phyloP scores from a whole-genome alignment of 35 echinoderm and acorn worm species.

The Lytechinus variegatus region DNA sequence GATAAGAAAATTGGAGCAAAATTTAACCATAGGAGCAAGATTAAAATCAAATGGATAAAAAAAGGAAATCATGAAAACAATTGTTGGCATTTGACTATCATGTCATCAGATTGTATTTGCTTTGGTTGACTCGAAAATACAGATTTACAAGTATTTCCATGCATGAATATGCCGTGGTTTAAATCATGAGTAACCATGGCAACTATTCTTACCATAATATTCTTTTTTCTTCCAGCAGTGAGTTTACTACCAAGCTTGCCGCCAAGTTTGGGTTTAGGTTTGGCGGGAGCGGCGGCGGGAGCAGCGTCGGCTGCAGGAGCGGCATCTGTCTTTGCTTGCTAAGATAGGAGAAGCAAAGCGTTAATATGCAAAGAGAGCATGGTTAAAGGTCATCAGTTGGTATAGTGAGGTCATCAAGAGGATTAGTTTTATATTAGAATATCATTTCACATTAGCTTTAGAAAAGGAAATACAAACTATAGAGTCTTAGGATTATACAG shows the following conservation, averaged over 20 bases:
- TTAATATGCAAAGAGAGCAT: neutral
- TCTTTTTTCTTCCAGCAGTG: slow-evolving; percentile 39
- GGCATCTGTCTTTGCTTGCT: neutral
- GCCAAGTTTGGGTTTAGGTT: slow-evolving; percentile 41
- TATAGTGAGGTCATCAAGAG: neutral
- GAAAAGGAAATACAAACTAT: too few species aligned
- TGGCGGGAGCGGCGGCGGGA: neutral
- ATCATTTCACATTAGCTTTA: too few species aligned
- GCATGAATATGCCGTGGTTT: neutral
- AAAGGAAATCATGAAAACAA: too few species aligned
- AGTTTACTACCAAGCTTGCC: slow-evolving; percentile 32
- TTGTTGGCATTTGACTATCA: too few species aligned
- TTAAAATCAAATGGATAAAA: neutral
- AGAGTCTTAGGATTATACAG: too few species aligned
- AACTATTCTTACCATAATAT: slow-evolving; percentile 42
- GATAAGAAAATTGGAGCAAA: too few species aligned
- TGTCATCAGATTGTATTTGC: too few species aligned
- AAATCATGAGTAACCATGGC: neutral
- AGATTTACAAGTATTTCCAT: neutral
- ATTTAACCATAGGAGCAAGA: too few species aligned
- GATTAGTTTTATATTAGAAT: too few species aligned
- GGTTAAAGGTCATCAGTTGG: neutral
- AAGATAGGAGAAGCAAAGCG: neutral
- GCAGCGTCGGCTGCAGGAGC: neutral
- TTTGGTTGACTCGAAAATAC: neutral